Conservation (phyloP, 2,888 invertebrate genomes). For the Lasioglossum leucozonium region DNA sequence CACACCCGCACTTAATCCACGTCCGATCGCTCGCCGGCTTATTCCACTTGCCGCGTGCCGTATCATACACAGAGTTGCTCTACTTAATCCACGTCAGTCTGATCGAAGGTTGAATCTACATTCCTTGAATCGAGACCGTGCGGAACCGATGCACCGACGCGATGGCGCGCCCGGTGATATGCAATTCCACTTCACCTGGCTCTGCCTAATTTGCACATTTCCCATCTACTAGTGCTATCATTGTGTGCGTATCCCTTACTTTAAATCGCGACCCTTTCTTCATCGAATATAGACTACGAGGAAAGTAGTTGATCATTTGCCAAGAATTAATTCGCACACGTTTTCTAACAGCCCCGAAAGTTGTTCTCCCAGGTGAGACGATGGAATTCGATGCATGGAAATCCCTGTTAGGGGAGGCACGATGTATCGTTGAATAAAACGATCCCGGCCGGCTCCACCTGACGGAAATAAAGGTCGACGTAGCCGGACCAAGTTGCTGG, state of each 20-base stretch:
- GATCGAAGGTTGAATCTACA: background rate
- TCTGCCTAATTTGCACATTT: background rate
- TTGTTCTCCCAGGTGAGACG: background rate
- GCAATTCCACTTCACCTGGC: slow-evolving; percentile 1
- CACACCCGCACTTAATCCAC: background rate
- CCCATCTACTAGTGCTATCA: background rate
- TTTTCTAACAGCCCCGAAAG: background rate
- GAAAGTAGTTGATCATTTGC: background rate
- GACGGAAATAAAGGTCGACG: slow-evolving; percentile 10
- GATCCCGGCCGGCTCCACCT: background rate
- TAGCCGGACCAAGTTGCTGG: slow-evolving; percentile 14
- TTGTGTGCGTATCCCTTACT: background rate
- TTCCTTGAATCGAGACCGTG: slow-evolving; percentile 1
- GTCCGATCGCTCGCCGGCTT: background rate
- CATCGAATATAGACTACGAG: background rate
- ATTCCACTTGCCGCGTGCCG: slow-evolving; percentile 3
- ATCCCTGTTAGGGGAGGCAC: background rate
- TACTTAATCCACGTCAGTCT: slow-evolving; percentile 4
- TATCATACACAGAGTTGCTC: slow-evolving; percentile 6
- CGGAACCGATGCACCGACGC: background rate
- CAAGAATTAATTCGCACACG: no score
- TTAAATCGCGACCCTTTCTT: background rate
- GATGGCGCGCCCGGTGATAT: background rate
- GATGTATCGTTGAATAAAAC: slow-evolving; percentile 15
- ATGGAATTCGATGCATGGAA: background rate